Conservation (phyloP, 2,888 invertebrate species). For the Apamea sordens region DNA sequence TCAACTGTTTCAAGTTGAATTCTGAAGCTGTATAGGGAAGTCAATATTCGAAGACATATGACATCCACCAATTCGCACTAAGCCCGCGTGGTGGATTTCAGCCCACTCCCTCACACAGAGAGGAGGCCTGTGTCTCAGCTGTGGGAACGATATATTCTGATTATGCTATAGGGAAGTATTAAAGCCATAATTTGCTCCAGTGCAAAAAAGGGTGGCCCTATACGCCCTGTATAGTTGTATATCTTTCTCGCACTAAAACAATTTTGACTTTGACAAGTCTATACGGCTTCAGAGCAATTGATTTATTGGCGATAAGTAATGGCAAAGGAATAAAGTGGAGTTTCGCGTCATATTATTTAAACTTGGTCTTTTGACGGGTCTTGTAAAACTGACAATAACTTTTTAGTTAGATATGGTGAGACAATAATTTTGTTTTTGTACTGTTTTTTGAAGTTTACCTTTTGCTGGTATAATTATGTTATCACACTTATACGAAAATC, state of each 20-base stretch:
- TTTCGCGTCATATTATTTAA: background rate
- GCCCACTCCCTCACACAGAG: background rate
- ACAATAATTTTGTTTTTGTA: constrained; percentile 13
- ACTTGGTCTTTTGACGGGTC: background rate
- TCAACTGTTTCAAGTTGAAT: background rate
- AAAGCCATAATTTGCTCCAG: background rate
- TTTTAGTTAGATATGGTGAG: constrained; percentile 7
- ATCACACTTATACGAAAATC: background rate
- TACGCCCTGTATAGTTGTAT: too few relatives aligned
- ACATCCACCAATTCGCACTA: background rate
- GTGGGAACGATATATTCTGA: background rate
- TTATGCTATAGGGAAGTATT: background rate
- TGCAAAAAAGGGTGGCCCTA: background rate
- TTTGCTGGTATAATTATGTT: constrained; percentile 11
- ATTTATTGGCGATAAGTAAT: background rate
- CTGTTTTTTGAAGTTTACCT: constrained; percentile 11
- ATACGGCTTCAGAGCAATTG: background rate
- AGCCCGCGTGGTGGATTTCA: background rate
- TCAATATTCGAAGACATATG: background rate
- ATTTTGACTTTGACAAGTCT: background rate
- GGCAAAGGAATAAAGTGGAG: background rate
- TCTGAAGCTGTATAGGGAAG: background rate
- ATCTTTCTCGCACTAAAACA: too few relatives aligned
- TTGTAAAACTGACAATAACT: constrained; percentile 16
- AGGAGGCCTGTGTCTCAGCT: background rate